phyloP scores from a whole-genome alignment of 2,113 vertebrate genomes.

The Phalacrocorax brasilianus region DNA sequence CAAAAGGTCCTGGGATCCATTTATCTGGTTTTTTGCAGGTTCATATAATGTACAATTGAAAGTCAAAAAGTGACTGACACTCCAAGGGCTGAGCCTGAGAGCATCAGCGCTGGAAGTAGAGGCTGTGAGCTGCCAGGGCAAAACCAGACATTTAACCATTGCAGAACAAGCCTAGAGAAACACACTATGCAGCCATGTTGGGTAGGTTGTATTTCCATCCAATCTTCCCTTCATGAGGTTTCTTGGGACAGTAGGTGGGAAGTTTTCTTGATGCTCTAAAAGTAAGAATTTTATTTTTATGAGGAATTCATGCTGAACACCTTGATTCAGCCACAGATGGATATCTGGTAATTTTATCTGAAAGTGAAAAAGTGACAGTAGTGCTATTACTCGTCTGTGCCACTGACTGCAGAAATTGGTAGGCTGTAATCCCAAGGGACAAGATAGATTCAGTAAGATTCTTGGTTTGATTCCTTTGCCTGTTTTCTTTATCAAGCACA shows the following conservation, averaged over 20 bases:
- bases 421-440: not conserved
- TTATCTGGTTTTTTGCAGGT: not conserved
- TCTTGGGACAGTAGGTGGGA: not conserved
- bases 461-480: not conserved
- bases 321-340: not conserved
- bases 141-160: not conserved
- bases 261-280: not conserved
- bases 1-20: not conserved
- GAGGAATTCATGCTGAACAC: not conserved
- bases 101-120: not conserved
- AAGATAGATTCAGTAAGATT: not conserved
- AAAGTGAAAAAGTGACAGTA: not conserved
- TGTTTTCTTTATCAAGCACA: not conserved
- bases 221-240: not conserved
- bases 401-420: not conserved
- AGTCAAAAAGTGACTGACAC: not conserved
- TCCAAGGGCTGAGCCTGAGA: not conserved
- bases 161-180: not conserved
- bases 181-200: not conserved
- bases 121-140: not conserved
- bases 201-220: not conserved
- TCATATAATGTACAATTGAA: not conserved
- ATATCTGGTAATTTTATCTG: not conserved
- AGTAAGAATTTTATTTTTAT: not conserved
- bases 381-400: not conserved